phyloP scores from a whole-genome alignment of 1,140 invertebrate species.

The Drosophila ananassae region DNA sequence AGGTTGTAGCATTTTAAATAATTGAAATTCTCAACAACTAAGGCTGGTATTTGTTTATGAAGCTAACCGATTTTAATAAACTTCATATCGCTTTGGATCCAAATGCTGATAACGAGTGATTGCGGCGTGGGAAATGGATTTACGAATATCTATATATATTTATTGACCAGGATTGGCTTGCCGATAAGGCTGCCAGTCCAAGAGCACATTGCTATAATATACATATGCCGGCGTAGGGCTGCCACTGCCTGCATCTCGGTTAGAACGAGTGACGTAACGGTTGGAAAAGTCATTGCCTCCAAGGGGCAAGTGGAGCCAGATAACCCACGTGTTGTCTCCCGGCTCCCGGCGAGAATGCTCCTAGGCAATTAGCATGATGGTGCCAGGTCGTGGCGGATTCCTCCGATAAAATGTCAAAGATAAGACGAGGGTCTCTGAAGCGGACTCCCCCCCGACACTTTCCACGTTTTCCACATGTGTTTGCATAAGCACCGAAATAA shows the following conservation, averaged over 20 bases:
- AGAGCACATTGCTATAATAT: not conserved
- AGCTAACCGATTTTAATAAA: slow-evolving; percentile 2
- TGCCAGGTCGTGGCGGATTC: slow-evolving; percentile 57
- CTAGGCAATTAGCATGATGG: slow-evolving; percentile 59
- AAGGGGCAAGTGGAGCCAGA: slow-evolving; percentile 40
- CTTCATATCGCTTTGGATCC: not conserved
- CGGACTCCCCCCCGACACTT: slow-evolving; percentile 5
- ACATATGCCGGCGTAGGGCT: slow-evolving; percentile 14
- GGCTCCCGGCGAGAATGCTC: slow-evolving; percentile 27
- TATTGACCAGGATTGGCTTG: not conserved
- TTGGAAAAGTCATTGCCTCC: slow-evolving; percentile 35
- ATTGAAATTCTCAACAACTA: too few species aligned
- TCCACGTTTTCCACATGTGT: slow-evolving; percentile 36
- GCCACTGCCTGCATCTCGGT: slow-evolving; percentile 11
- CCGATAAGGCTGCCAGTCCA: not conserved
- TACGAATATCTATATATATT: slow-evolving; percentile 13
- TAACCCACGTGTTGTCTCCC: slow-evolving; percentile 69
- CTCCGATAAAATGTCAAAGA: slow-evolving; percentile 48
- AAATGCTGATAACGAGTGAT: slow-evolving; percentile 5
- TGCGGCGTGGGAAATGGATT: not conserved
- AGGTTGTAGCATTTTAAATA: too few species aligned
- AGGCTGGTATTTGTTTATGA: not conserved
- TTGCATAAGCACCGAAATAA: slow-evolving; percentile 44
- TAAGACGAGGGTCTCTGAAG: slow-evolving; percentile 48
- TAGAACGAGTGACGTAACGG: slow-evolving; percentile 50